phyloP scores from a whole-genome alignment of 1,140 invertebrate species.

The Calephelis nemesis region DNA sequence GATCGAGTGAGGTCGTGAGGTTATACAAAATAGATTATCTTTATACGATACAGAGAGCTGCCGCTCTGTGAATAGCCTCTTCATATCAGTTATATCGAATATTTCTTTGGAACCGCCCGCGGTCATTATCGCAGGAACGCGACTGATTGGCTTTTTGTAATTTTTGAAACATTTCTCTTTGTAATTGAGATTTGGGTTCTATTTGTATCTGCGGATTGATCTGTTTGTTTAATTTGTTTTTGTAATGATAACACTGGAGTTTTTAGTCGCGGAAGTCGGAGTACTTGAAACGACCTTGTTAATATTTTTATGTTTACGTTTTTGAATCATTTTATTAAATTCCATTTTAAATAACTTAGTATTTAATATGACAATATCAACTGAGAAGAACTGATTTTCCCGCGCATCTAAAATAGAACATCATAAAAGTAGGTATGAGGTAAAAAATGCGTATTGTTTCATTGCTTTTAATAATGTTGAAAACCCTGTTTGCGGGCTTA shows the following conservation, averaged over 20 bases:
- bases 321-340: too few species aligned
- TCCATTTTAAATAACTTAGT: too few species aligned
- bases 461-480: too few species aligned
- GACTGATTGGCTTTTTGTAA: conserved; percentile 70
- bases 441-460: too few species aligned
- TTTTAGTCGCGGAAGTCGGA: not conserved
- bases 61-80: conserved; percentile 69
- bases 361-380: too few species aligned
- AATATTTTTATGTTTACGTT: too few species aligned
- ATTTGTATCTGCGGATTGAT: conserved; percentile 37
- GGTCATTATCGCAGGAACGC: conserved; percentile 42
- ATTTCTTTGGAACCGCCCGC: conserved; percentile 55
- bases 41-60: conserved; percentile 63
- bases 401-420: too few species aligned
- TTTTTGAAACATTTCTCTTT: conserved; percentile 55
- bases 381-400: too few species aligned
- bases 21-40: conserved; percentile 78
- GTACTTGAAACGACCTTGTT: too few species aligned
- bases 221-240: conserved; percentile 29
- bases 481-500: too few species aligned
- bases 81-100: conserved; percentile 63
- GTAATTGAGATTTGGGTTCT: conserved; percentile 44
- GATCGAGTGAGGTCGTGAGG: conserved; percentile 70
- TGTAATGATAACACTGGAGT: not conserved
- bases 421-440: too few species aligned